phyloP scores from a whole-genome alignment of 2,888 invertebrate genomes.

The Parapristionchus giblindavisi region DNA sequence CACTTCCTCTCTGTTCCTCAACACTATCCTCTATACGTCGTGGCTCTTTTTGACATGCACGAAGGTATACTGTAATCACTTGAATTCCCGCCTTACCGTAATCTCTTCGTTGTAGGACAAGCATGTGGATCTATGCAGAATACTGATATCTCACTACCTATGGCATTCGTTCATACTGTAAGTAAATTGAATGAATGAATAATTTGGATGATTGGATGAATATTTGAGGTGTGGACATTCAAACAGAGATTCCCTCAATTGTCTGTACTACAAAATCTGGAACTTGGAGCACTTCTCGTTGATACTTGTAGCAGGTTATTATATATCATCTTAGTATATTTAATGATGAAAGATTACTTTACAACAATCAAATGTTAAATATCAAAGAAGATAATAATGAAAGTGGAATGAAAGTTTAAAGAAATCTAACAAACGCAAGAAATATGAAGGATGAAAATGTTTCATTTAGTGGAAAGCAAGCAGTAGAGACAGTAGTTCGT shows the following conservation, averaged over 20 bases:
- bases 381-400: too few species aligned
- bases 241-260: slow-evolving; percentile 62
- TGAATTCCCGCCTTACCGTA: not conserved
- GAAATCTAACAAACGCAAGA: not conserved
- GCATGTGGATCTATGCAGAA: slow-evolving; percentile 45
- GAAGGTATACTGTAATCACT: slow-evolving; percentile 50
- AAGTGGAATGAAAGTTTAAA: too few species aligned
- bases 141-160: slow-evolving; percentile 62
- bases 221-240: slow-evolving; percentile 60
- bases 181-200: not conserved
- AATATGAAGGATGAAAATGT: not conserved
- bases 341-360: not conserved
- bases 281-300: slow-evolving; percentile 63
- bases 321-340: not conserved
- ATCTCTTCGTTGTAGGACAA: not conserved
- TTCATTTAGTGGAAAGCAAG: slow-evolving; percentile 39
- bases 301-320: slow-evolving; percentile 57
- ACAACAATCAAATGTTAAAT: too few species aligned
- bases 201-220: not conserved
- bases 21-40: slow-evolving; percentile 61
- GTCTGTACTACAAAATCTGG: slow-evolving; percentile 56
- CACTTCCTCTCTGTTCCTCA: slow-evolving; percentile 64
- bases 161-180: slow-evolving; percentile 65
- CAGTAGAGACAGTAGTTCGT: slow-evolving; percentile 53
- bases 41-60: slow-evolving; percentile 65